Evolutionary conservation across 2,113 vertebrate genomes (phyloP).

Genomic region (Ceratotherium simum): DNA sequence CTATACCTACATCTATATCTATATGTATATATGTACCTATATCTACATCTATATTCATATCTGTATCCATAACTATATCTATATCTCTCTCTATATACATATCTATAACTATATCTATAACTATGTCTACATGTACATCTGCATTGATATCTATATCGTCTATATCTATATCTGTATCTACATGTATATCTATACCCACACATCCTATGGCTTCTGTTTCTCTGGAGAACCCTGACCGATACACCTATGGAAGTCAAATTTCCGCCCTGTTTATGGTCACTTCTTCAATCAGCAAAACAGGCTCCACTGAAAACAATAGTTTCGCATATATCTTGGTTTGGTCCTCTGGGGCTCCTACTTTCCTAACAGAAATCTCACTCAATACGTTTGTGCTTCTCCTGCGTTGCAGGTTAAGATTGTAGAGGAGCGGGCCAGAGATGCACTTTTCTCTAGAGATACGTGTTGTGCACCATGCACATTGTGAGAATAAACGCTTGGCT

Average conservation of each 20-base stretch:
- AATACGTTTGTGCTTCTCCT: accelerated
- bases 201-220: neutral
- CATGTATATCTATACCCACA: neutral
- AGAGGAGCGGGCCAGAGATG: too few species aligned
- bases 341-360: too few species aligned
- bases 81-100: neutral
- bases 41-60: too few species aligned
- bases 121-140: accelerated
- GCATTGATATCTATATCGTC: too few species aligned
- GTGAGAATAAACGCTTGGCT: neutral
- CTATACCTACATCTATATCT: too few species aligned
- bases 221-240: too few species aligned
- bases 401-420: neutral
- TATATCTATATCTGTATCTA: too few species aligned
- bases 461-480: neutral
- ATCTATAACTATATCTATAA: too few species aligned
- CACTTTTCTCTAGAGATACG: neutral
- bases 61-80: neutral
- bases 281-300: neutral
- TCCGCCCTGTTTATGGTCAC: too few species aligned
- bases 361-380: too few species aligned
- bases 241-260: too few species aligned
- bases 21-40: neutral
- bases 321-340: neutral
- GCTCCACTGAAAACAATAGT: neutral